phyloP scores from a whole-genome alignment of 2,888 invertebrate genomes.

The Papilio demoleus region DNA sequence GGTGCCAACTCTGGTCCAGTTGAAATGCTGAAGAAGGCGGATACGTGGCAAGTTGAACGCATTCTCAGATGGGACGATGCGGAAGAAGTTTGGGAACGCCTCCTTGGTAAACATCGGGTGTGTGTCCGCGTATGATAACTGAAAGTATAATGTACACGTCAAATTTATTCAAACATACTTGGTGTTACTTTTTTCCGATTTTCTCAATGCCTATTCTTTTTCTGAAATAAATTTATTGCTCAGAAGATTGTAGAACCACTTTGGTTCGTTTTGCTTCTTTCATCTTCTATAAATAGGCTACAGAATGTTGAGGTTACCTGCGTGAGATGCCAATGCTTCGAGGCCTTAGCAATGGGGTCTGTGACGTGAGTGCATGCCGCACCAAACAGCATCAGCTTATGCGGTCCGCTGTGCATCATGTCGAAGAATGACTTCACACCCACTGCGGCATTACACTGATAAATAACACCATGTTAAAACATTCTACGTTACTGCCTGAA shows the following conservation, averaged over 20 bases:
- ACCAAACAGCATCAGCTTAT: conserved; percentile 97
- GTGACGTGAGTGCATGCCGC: conserved; percentile 98
- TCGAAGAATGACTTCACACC: conserved; percentile 98
- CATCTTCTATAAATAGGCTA: neutral
- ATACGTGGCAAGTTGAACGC: conserved; percentile 97
- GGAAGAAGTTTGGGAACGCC: conserved; percentile 97
- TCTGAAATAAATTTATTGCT: too few relatives aligned
- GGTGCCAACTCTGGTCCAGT: conserved; percentile 99
- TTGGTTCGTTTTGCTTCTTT: neutral
- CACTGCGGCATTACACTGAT: conserved; percentile 95
- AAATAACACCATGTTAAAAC: conserved; percentile 33
- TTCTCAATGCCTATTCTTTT: too few relatives aligned
- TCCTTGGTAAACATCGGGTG: conserved; percentile 98
- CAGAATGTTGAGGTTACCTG: conserved; percentile 84
- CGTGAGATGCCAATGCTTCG: conserved; percentile 98
- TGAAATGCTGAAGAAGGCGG: conserved; percentile 93
- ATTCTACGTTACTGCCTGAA: neutral
- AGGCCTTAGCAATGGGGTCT: conserved; percentile 98
- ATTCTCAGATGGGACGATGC: conserved; percentile 97
- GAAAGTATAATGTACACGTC: conserved; percentile 45
- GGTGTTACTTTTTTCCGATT: too few relatives aligned
- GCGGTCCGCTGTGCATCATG: conserved; percentile 97
- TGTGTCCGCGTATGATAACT: conserved; percentile 98
- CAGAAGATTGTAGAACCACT: too few relatives aligned
- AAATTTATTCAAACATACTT: too few relatives aligned